Percentiles rank a stretch among this genome's conserved stretches.
phyloP scores from a whole-genome alignment of 2,888 invertebrate species.

The Caenorhabditis sinica region DNA sequence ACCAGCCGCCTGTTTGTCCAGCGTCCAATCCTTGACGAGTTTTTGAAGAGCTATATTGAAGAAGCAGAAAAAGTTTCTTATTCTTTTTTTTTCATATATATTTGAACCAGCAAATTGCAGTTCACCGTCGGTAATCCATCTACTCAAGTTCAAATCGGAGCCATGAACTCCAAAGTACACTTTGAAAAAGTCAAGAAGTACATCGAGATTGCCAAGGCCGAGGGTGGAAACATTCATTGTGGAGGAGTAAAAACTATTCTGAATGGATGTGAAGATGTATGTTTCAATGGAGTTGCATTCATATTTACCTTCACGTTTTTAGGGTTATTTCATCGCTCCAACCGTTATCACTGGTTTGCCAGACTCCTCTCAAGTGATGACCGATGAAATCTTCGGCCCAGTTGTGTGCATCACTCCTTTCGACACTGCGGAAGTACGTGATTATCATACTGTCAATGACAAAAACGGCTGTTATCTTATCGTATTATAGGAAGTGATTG shows the following conservation, averaged over 20 bases:
- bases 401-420: conserved; percentile 85
- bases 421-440: conserved; percentile 76
- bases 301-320: no score
- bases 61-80: conserved; percentile 74
- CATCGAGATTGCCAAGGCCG: conserved; percentile 84
- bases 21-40: conserved; percentile 84
- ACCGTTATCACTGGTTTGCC: conserved; percentile 85
- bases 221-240: conserved; percentile 85
- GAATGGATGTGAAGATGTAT: conserved; percentile 83
- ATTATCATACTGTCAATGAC: neutral
- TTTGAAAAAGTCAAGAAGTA: conserved; percentile 84
- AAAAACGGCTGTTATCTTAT: conserved; percentile 19
- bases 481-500: conserved; percentile 84
- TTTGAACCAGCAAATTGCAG: conserved; percentile 61
- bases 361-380: conserved; percentile 85
- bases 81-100: neutral
- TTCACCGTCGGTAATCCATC: conserved; percentile 77
- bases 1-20: conserved; percentile 86
- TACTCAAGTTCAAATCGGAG: conserved; percentile 83
- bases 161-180: conserved; percentile 85
- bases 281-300: neutral
- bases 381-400: conserved; percentile 87
- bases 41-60: conserved; percentile 84
- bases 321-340: conserved; percentile 86
- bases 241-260: conserved; percentile 84